Conservation (phyloP, 2,797 vertebrate species). For the Loriculus beryllinus region DNA sequence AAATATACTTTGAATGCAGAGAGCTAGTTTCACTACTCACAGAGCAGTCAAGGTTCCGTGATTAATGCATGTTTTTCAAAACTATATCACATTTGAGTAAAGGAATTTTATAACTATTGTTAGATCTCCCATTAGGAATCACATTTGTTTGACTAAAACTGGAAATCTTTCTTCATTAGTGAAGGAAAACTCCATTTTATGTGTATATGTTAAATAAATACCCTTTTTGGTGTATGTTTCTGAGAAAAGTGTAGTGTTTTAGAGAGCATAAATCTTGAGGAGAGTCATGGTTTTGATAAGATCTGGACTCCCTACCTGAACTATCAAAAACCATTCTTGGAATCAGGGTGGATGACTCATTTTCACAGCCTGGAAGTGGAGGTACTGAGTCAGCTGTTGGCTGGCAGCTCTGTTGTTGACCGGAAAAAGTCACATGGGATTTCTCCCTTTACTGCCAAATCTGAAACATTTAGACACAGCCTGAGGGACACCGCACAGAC, state of each 20-base stretch:
- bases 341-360: neutral
- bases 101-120: neutral
- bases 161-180: neutral
- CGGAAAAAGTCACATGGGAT: neutral
- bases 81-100: neutral
- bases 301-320: neutral
- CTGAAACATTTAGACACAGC: neutral
- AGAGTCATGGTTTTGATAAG: neutral
- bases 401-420: neutral
- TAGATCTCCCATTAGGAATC: neutral
- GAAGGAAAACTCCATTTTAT: neutral
- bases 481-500: neutral
- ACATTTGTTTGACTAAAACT: neutral
- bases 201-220: neutral
- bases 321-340: neutral
- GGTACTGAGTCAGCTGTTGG: slow-evolving; percentile 10
- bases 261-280: neutral
- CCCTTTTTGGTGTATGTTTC: neutral
- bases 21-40: neutral
- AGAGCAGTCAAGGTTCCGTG: neutral
- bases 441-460: slow-evolving; percentile 4
- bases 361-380: neutral
- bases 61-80: neutral
- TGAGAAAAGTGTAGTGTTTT: neutral
- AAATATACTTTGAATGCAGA: neutral